Conservation (phyloP, 2,113 vertebrate genomes). For the Globicephala melas region DNA sequence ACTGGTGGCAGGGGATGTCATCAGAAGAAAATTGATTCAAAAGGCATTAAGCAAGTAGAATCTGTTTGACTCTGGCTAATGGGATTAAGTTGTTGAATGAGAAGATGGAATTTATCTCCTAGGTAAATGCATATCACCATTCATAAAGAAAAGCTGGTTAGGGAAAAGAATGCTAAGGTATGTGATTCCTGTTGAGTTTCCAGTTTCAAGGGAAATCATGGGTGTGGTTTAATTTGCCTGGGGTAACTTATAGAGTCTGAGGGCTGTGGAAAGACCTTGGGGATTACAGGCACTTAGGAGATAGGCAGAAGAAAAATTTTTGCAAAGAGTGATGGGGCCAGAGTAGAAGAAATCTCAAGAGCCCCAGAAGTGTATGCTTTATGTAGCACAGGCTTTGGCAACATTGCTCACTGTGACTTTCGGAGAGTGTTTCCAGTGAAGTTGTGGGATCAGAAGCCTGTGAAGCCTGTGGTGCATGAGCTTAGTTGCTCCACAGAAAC, state of each 20-base stretch:
- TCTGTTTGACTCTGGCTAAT: not conserved
- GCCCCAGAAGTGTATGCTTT: not conserved
- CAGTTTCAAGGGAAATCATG: not conserved
- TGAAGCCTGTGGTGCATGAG: not conserved
- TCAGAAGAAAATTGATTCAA: constrained; percentile 24
- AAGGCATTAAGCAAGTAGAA: constrained; percentile 13
- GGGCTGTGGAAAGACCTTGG: not conserved
- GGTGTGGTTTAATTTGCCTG: constrained; percentile 2
- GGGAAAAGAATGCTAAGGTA: not conserved
- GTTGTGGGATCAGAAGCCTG: not conserved
- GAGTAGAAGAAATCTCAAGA: not conserved
- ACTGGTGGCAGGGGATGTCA: constrained; percentile 23
- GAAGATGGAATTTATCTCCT: constrained; percentile 23
- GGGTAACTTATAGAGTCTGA: not conserved
- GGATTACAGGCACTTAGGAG: not conserved
- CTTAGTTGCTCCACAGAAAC: not conserved
- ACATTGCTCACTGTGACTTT: not conserved
- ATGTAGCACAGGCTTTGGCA: not conserved
- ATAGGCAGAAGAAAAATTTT: not conserved
- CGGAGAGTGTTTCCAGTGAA: not conserved
- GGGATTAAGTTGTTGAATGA: constrained; percentile 49
- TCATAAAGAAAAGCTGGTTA: not conserved
- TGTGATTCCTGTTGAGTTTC: not conserved
- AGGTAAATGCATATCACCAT: not conserved
- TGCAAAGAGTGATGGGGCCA: not conserved